Conservation (phyloP, 64 coral and sea anemone species). For the Astreopora myriophthalma region DNA sequence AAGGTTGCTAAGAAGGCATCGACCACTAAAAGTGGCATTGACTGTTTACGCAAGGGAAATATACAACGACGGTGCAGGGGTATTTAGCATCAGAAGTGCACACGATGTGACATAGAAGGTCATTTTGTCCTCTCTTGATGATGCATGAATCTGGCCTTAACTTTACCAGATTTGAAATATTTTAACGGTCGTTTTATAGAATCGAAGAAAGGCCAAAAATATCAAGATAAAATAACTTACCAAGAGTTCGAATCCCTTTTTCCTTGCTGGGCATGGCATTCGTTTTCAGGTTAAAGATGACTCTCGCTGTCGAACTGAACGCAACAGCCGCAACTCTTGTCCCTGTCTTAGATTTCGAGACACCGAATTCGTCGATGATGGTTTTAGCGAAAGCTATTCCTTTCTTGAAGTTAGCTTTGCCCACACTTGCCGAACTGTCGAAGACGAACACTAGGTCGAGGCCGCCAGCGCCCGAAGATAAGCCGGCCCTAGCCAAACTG, state of each 20-base stretch:
- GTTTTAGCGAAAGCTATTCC: constrained; percentile 92
- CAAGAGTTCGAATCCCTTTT: constrained; percentile 56
- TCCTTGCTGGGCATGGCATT: constrained; percentile 78
- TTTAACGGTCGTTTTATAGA: too few species aligned
- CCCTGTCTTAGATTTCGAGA: constrained; percentile 74
- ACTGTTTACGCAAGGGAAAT: too few species aligned
- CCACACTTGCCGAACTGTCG: constrained; percentile 97
- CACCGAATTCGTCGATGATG: constrained; percentile 95
- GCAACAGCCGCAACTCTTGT: constrained; percentile 90
- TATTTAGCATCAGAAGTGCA: too few species aligned
- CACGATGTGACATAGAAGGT: too few species aligned
- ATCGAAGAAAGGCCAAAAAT: not conserved
- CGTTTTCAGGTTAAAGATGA: constrained; percentile 79
- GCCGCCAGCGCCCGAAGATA: constrained; percentile 95
- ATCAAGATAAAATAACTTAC: constrained; percentile 38
- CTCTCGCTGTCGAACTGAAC: constrained; percentile 69
- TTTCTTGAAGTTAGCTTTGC: constrained; percentile 76
- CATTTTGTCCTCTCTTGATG: too few species aligned
- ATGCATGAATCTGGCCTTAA: too few species aligned
- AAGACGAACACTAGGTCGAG: constrained; percentile 96
- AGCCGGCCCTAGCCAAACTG: constrained; percentile 83
- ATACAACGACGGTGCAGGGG: too few species aligned
- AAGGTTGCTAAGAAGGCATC: too few species aligned
- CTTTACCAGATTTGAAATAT: too few species aligned
- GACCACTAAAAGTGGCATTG: too few species aligned